Base-by-base conservation (phyloP, 1,140 invertebrate genomes). In the Drosophila funebris region DNA sequence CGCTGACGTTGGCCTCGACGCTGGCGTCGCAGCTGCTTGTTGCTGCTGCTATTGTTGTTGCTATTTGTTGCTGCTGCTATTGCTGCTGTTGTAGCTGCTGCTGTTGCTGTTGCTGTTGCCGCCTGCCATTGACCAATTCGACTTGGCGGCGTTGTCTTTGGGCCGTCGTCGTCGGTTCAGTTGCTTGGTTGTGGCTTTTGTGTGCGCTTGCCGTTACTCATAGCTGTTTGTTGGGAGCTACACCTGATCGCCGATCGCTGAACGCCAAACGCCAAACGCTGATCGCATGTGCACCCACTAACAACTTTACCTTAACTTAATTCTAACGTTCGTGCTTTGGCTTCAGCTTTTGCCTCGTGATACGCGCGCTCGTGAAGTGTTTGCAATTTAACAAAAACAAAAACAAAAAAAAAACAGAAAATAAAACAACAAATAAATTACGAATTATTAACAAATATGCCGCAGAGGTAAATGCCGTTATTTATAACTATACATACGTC, bases 391-490 rank as follows among this genome's bases (percentile, higher is more conserved):
- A n/a, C n/a, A n/a, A n/a, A n/a, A n/a, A n/a, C n/a, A n/a, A n/a
- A n/a, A n/a, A n/a, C n/a, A n/a, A n/a, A n/a, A n/a, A n/a, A n/a
- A n/a, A n/a, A n/a, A n/a, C n/a, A n/a, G 82, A 87, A 88, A 88
- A 78, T 60, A 77, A 60, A 14, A 67, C 39, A 24, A 18, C 56
- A 54, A 11, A 58, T 44, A 31, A 68, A 33, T 24, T 33, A 41
- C 33, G 20, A 57, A 56, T 63, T 53, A 79, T 29, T 52, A 60
- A 43, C 37, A 62, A 74, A 31, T 56, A 87, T 87, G 82, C 83
- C 83, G 83, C 82, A 87, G 60, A 87, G 82, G 82, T 87, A 83
- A 81, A 72, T 29, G 46, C 67, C 61, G 73, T 77, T 87, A 85
- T 81, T 87, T 76, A 13, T 36, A 13, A 11, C n/a, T 36, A 31